phyloP scores from a whole-genome alignment of 2,113 vertebrate genomes.

The Scalopus aquaticus region DNA sequence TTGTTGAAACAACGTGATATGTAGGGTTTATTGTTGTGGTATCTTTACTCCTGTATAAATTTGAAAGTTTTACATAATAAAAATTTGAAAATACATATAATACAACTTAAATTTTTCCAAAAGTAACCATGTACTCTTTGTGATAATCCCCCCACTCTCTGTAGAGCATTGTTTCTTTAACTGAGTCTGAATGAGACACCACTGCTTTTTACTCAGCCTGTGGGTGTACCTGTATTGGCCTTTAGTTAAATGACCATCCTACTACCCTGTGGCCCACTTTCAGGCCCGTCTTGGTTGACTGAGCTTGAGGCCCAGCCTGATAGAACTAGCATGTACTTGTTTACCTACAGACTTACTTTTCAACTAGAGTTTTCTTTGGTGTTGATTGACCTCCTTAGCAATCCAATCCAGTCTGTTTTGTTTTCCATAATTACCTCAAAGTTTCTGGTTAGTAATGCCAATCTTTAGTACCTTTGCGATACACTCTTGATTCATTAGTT shows the following conservation, averaged over 20 bases:
- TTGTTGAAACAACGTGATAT: neutral
- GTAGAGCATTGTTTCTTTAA: neutral
- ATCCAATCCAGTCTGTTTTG: neutral
- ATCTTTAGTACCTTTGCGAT: neutral
- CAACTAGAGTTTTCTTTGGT: neutral
- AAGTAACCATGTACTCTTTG: neutral
- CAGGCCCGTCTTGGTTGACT: neutral
- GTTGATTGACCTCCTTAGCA: neutral
- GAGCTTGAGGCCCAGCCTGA: neutral
- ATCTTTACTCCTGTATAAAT: neutral
- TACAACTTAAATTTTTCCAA: neutral
- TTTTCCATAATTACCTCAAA: neutral
- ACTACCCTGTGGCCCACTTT: neutral
- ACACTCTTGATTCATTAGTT: slow-evolving; percentile 10
- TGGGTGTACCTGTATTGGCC: neutral
- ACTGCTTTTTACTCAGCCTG: neutral
- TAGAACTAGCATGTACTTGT: neutral
- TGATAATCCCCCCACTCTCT: neutral
- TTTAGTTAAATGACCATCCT: slow-evolving; percentile 20
- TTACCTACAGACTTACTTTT: neutral
- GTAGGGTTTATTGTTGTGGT: neutral
- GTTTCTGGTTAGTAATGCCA: neutral
- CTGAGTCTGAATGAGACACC: neutral
- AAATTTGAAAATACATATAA: neutral
- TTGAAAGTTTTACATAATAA: slow-evolving; percentile 24